A percentile compares a stretch with the other conserved stretches of the same genome.
Conservation (phyloP, 2,797 vertebrate species). For the Centroberyx gerrardi region DNA sequence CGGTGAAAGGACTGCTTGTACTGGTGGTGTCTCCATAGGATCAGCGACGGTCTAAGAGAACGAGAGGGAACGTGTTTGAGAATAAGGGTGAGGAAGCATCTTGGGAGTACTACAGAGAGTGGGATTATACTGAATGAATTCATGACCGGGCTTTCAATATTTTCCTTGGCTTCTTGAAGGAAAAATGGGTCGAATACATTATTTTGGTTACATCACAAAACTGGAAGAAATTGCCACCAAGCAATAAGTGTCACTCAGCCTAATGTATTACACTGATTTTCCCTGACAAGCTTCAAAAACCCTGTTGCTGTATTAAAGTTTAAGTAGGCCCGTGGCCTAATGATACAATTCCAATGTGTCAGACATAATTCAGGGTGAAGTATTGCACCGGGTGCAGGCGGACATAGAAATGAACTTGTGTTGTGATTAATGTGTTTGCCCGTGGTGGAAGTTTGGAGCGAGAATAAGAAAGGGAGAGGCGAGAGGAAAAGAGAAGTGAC, state of each 20-base stretch:
- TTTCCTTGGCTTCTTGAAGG: slow-evolving; percentile 1
- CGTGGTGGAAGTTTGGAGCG: slow-evolving; percentile 45
- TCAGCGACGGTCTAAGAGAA: background rate
- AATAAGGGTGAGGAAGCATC: background rate
- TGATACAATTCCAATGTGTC: slow-evolving; percentile 49
- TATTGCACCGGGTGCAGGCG: slow-evolving; percentile 45
- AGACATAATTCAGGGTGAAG: slow-evolving; percentile 53
- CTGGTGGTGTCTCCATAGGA: slow-evolving; percentile 41
- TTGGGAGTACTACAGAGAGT: background rate
- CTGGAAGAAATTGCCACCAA: slow-evolving; percentile 10
- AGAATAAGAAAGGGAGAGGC: slow-evolving; percentile 10
- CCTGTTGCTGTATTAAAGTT: slow-evolving; percentile 34
- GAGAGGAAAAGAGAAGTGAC: slow-evolving; percentile 31
- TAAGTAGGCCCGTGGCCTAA: slow-evolving; percentile 30
- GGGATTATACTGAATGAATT: slow-evolving; percentile 1
- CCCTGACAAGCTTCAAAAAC: slow-evolving; percentile 3
- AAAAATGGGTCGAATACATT: slow-evolving; percentile 24
- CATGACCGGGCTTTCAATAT: slow-evolving; percentile 4
- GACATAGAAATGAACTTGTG: slow-evolving; percentile 42
- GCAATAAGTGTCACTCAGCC: slow-evolving; percentile 28
- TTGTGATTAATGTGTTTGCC: slow-evolving; percentile 57
- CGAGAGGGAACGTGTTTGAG: slow-evolving; percentile 12
- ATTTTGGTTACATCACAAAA: slow-evolving; percentile 25
- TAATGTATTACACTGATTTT: slow-evolving; percentile 12
- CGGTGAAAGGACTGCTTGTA: slow-evolving; percentile 39